Conservation (phyloP, 2,888 invertebrate species). For the Monoplex corrugatus region DNA sequence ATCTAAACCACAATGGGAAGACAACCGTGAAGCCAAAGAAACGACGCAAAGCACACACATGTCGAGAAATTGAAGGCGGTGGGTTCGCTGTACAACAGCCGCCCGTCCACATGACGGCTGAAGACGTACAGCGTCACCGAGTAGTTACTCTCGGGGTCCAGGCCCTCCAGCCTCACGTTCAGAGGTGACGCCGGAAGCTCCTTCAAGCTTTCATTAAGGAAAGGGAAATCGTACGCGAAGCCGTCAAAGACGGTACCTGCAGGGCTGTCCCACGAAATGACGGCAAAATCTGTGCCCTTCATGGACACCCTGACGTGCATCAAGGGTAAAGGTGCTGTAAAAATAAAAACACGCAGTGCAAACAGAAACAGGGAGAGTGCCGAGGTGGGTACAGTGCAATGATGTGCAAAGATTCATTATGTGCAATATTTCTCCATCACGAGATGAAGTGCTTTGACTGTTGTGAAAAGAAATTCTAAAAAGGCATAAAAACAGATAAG, state of each 20-base stretch:
- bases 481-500: too few relatives aligned
- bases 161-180: slow-evolving; percentile 51
- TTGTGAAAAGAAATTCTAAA: too few relatives aligned
- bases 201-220: slow-evolving; percentile 48
- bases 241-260: slow-evolving; percentile 53
- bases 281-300: slow-evolving; percentile 50
- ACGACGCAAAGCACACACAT: slow-evolving; percentile 49
- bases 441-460: too few relatives aligned
- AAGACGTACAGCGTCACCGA: slow-evolving; percentile 52
- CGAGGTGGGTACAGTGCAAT: too few relatives aligned
- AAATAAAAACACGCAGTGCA: not conserved
- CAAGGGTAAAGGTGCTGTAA: slow-evolving; percentile 57
- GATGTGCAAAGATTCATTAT: too few relatives aligned
- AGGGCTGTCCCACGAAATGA: slow-evolving; percentile 56
- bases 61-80: slow-evolving; percentile 55
- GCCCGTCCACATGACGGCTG: slow-evolving; percentile 45
- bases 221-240: slow-evolving; percentile 56
- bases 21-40: too few relatives aligned
- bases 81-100: slow-evolving; percentile 52
- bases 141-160: slow-evolving; percentile 57
- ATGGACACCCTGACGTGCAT: slow-evolving; percentile 52
- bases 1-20: too few relatives aligned
- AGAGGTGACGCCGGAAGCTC: slow-evolving; percentile 41
- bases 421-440: too few relatives aligned
- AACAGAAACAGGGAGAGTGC: too few relatives aligned